Base-by-base conservation (phyloP, 2,888 invertebrate genomes). In the Philereme transversata region DNA sequence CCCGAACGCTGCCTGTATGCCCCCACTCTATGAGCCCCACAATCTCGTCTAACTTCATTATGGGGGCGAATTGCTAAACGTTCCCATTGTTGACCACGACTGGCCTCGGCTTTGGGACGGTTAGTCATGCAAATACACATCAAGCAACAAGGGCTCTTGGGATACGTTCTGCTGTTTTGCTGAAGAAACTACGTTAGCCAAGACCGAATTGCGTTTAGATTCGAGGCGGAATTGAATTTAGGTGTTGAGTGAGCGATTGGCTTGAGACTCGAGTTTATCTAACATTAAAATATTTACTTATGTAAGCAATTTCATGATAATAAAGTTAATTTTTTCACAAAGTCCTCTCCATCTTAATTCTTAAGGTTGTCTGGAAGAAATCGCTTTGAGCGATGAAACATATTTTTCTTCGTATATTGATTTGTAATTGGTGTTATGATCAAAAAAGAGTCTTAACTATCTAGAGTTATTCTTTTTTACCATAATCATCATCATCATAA, bases 31-130 rank as follows among this genome's bases (percentile, higher is more conserved):
- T 55, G 51, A 60, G 57, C 57, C 56, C 56, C 82, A 82, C 87
- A 91, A 90, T 89, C 89, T 85, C 83, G 84, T 80, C 86, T 88
- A 91, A 90, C 90, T 90, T 88, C 87, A 87, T 91, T 91, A 90
- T 80, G 82, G 80, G 80, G 79, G 83, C 82, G 87, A 88, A 89
- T 89, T 84, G 88, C 88, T 88, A 87, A 90, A 87, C 86, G 88
- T 80, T 87, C 77, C 81, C 75, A 88, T 89, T 90, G 87, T 88
- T 86, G 87, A 84, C 86, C 84, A 83, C 81, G 79, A 71, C 57
- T 64, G 64, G 66, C 68, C 76, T 73, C 73, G 76, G 77, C 75
- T 80, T 80, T 77, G 78, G 81, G 79, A 81, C 76, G 82, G 84
- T 87, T 87, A 88, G 81, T 83, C 86, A 87, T 87, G 87, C 87